Evolutionary conservation across 2,113 vertebrate genomes (phyloP), one percentile per base, ranked within the genome.

Genomic region (Morone saxatilis): DNA sequence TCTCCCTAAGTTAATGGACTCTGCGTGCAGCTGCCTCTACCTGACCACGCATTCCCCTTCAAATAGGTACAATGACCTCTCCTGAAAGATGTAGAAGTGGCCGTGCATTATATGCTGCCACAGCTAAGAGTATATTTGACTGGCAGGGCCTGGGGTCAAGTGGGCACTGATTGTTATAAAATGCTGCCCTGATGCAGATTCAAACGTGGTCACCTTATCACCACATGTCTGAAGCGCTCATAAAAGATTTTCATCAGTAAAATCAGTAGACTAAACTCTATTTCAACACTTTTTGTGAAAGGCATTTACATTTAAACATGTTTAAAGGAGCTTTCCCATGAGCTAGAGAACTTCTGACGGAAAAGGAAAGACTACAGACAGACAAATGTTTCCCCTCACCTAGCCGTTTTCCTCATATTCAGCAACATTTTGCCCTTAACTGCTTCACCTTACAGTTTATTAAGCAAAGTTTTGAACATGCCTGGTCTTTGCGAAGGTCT

Each of bases 1-100:
- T 80, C 47, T 74, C 59, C 25, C 41, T 3, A 7, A 78, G 78
- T 77, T 83, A 88, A 88, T 86, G 85, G 83, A 70, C 51, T 83
- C 76, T 53, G 54, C 66, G 20, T 19, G n/a, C 48, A 78, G 25
- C 72, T 80, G 70, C 73, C 36, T 60, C 41, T 31, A 60, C 71
- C 76, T 68, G 62, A 76, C 71, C 71, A 19, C 43, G 63, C 62
- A 78, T 50, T 76, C 36, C 14, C 43, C 77, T 68, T 85, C 73
- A 82, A 17, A 85, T 54, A 11, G 45, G 20, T 19, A 57, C 66
- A 56, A 2, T 71, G 76, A 85, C 86, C 73, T 61, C 59, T 74
- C 2, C 19, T 41, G 62, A 76, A 71, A 78, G 43, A 50, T 56
- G 38, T 4, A 22, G 22, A 60, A 25, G 70, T 22, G 20, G 40